Base-by-base conservation (phyloP, 2,888 invertebrate species). In the Sisyra terminalis region DNA sequence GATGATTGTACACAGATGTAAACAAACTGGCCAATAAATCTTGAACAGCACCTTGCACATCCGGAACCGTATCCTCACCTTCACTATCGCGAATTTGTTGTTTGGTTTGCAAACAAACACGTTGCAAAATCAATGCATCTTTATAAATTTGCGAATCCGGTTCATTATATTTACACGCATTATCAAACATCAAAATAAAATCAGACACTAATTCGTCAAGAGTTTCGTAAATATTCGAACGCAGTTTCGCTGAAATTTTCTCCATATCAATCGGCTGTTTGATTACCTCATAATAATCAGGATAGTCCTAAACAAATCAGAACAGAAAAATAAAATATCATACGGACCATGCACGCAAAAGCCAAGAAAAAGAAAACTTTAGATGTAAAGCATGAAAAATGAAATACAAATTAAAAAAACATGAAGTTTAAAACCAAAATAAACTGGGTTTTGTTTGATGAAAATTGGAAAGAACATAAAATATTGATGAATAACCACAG, bases 131-230 rank as follows among this genome's bases (percentile, higher is more conserved):
- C 50, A 97, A 66, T 0, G 96, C 93, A 62, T 97, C 96, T 66
- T 94, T 94, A 59, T 94, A 96, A 49, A 96, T 90, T 61, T 90
- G 88, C 0, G 94, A 94, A 57, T 94, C 94, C 0, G 96, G 94
- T 57, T 96, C 96, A 59, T 96, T 96, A 57, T 90, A 96, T 57
- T 89, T 92, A 67, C 92, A 94, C 1, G 96, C 94, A 59, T 96
- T 96, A 54, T 90, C 90, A 52, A 93, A 85, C 90, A 96, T 93
- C 39, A 90, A 65, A 51, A 86, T 74, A 51, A 96, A 82, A 63
- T 96, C 96, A 0, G 81, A 74, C 0, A 87, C 83, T 41, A 96
- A 62, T 48, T 93, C 92, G 50, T 92, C 92, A 16, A 94, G 69
- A 14, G 73, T 76, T 39, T 78, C 79, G 57, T 94, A 96, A 0